phyloP scores from a whole-genome alignment of 2,797 vertebrate genomes.

The Oophaga sylvatica region DNA sequence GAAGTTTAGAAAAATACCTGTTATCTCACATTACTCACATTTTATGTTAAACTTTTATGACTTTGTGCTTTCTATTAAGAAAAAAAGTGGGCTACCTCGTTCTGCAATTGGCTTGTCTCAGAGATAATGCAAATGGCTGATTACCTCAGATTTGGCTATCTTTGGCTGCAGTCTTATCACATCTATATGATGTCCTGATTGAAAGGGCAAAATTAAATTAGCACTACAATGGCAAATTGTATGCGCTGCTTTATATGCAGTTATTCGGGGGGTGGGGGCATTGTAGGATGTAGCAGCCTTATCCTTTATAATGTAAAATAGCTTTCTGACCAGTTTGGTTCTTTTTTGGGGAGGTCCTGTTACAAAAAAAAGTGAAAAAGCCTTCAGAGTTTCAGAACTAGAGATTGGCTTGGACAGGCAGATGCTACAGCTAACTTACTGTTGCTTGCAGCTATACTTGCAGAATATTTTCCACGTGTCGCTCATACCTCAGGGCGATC shows the following conservation, averaged over 20 bases:
- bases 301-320: not conserved
- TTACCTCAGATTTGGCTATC: no score
- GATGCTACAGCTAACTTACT: conserved; percentile 7
- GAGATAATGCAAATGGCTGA: no score
- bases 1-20: no score
- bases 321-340: not conserved
- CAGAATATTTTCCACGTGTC: conserved; percentile 18
- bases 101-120: no score
- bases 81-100: no score
- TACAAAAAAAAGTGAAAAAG: not conserved
- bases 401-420: not conserved
- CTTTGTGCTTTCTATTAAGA: no score
- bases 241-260: not conserved
- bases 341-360: not conserved
- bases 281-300: not conserved
- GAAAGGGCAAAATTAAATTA: not conserved
- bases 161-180: no score
- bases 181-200: no score
- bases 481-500: not conserved
- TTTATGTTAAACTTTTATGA: no score
- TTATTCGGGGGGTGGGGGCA: no score
- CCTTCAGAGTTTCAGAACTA: not conserved
- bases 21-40: no score
- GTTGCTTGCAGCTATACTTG: conserved; percentile 30
- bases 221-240: not conserved